Evolutionary conservation across 2,113 vertebrate species (phyloP).

Genomic region (Psilopsiagon aurifrons): DNA sequence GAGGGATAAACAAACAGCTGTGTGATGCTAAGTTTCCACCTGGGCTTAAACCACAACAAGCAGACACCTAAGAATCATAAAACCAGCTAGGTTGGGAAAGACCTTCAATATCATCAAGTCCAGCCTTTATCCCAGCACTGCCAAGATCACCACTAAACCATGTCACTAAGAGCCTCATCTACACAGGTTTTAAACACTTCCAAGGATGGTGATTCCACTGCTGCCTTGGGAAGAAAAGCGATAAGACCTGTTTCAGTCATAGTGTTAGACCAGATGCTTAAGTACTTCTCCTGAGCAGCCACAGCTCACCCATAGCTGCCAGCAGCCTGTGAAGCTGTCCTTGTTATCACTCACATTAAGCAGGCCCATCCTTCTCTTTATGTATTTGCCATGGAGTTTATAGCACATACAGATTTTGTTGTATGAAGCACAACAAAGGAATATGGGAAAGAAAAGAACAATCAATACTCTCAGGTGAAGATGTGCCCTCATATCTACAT

Average conservation of each 20-base stretch:
- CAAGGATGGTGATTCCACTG: too few relatives aligned
- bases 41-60: too few relatives aligned
- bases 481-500: not conserved
- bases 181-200: too few relatives aligned
- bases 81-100: too few relatives aligned
- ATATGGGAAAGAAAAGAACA: not conserved
- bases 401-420: fast-evolving
- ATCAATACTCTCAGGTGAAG: not conserved
- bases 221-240: not conserved
- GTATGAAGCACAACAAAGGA: not conserved
- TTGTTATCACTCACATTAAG: not conserved
- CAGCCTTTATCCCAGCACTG: too few relatives aligned
- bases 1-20: too few relatives aligned
- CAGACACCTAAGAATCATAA: too few relatives aligned
- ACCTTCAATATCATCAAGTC: too few relatives aligned
- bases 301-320: not conserved
- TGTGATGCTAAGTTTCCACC: too few relatives aligned
- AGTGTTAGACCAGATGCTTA: not conserved
- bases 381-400: fast-evolving
- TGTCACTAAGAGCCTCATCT: too few relatives aligned
- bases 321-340: not conserved
- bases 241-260: not conserved
- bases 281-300: not conserved
- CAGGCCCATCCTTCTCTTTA: not conserved
- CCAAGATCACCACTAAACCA: too few relatives aligned